These are phyloP conservation scores for Sapajus apella DNA, from an alignment of 2,113 vertebrate genomes.

Conservation along the genomic window DNA sequence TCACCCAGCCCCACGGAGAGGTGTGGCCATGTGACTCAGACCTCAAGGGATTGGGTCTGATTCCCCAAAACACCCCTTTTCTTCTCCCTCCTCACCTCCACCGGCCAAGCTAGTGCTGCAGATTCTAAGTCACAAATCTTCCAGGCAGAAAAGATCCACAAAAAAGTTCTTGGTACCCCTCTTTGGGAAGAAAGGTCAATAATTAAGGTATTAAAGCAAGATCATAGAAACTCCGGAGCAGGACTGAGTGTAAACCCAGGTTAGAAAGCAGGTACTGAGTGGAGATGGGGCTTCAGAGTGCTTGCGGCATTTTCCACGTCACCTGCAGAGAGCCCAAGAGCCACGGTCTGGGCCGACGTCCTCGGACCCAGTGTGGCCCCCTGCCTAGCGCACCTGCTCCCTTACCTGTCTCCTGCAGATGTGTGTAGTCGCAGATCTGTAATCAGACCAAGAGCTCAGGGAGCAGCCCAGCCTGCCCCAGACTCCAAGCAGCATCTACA, in stretches of 20 bases:
- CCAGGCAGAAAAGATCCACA: neutral
- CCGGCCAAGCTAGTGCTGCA: neutral
- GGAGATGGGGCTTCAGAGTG: neutral
- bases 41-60: too few species aligned
- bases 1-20: neutral
- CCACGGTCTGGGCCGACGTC: neutral
- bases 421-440: neutral
- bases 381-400: neutral
- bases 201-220: neutral
- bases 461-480: neutral
- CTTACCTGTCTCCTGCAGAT: too few species aligned
- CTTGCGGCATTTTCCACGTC: rapidly evolving
- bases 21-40: neutral
- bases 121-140: neutral
- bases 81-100: neutral
- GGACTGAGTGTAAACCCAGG: neutral
- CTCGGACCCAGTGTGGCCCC: neutral
- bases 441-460: neutral
- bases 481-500: neutral
- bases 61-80: neutral
- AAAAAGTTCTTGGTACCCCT: neutral
- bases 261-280: too few species aligned
- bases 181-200: neutral
- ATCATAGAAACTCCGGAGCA: neutral
- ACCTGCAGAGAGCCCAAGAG: neutral